A percentile compares a stretch with the other conserved stretches of the same genome.
Conservation (phyloP, 1,140 invertebrate species). For the Drosophila punjabiensis region DNA sequence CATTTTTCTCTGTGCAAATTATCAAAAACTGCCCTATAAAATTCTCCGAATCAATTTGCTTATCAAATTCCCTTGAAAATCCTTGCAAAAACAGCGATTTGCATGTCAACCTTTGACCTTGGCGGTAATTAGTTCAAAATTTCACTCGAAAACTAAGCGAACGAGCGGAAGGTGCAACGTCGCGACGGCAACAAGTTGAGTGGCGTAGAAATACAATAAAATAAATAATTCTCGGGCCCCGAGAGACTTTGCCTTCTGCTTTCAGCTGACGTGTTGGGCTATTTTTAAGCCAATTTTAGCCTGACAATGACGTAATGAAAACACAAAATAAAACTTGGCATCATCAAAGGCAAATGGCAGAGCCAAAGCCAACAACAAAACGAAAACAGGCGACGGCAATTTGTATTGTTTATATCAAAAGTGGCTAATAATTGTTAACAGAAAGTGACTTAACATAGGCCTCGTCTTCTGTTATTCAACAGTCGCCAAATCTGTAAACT, state of each 20-base stretch:
- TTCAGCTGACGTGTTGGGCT: slow-evolving; percentile 78
- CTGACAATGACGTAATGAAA: slow-evolving; percentile 77
- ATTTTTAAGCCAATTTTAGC: slow-evolving; percentile 79
- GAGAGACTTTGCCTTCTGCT: slow-evolving; percentile 53
- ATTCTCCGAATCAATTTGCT: neutral
- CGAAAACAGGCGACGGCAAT: slow-evolving; percentile 58
- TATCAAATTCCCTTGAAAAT: slow-evolving; percentile 26
- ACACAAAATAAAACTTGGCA: slow-evolving; percentile 63
- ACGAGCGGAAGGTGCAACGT: slow-evolving; percentile 14
- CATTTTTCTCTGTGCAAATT: neutral
- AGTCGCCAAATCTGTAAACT: slow-evolving; percentile 27
- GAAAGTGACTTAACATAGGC: slow-evolving; percentile 14
- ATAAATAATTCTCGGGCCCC: slow-evolving; percentile 18
- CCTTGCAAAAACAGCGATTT: neutral
- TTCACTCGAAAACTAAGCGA: slow-evolving; percentile 22
- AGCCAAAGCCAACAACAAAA: slow-evolving; percentile 21
- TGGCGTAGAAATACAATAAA: slow-evolving; percentile 35
- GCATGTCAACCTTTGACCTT: slow-evolving; percentile 44
- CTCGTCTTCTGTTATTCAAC: slow-evolving; percentile 4
- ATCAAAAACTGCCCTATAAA: neutral
- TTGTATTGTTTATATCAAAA: slow-evolving; percentile 78
- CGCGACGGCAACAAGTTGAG: slow-evolving; percentile 43
- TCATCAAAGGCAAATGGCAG: slow-evolving; percentile 33
- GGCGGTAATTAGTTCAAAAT: slow-evolving; percentile 65
- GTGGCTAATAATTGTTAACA: slow-evolving; percentile 34